Base-by-base conservation (phyloP, 2,113 vertebrate genomes). In the Neomonachus schauinslandi region DNA sequence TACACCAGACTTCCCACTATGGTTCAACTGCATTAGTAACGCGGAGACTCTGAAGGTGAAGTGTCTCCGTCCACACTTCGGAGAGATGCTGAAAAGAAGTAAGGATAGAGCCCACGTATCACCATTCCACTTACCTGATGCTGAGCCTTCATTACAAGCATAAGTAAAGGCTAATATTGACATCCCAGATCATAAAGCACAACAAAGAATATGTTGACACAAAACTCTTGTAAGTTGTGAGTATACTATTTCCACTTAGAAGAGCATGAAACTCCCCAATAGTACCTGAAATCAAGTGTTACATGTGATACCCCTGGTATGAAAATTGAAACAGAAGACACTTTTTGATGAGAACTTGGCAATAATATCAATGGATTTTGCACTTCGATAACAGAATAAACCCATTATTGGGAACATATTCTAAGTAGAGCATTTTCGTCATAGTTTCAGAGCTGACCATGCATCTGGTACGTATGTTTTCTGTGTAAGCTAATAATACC, bases 401-500 rank as follows among this genome's bases (percentile, higher is more conserved):
- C 96, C 85, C 61, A 97, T 92, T 98, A 99, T 98, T 97, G 98
- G 96, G 99, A 99, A 98, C 98, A 98, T 95, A 99, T 98, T 98
- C 92, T 97, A 98, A 93, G 77, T 94, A 92, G 88, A 98, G 69
- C 85, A 98, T 98, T 98, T 98, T 98, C 98, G 97, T 98, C 97
- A 98, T 96, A 97, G 96, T 97, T 98, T 98, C 96, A 98, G 89
- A 97, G 83, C 93, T 8, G 0, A 97, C 96, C 59, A 94, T 94
- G 98, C 98, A 99, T 98, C 98, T 99, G 98, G 98, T 97, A 97
- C 97, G 39, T 94, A 98, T 99, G 98, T 99, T 97, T 57, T 96
- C 87, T 89, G 71, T 99, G 98, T 98, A 98, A 98, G 89, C 94
- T 98, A 99, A 98, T 98, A 98, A 98, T 57, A 93, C 31, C 69